A percentile compares a stretch with the other conserved stretches of the same genome.
Conservation (phyloP, 2,888 invertebrate genomes). For the Pammene fasciana region DNA sequence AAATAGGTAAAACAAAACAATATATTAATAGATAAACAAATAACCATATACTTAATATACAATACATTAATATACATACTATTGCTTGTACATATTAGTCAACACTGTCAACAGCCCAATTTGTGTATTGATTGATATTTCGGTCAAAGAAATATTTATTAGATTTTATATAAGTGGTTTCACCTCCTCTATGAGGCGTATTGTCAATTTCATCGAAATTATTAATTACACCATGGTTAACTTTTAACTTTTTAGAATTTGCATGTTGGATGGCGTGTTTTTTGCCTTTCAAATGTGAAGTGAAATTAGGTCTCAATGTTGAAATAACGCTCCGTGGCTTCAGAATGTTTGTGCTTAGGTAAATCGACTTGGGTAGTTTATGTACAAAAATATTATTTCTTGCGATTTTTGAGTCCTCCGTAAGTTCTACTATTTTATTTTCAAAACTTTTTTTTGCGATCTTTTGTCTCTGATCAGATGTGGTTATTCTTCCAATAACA, state of each 20-base stretch:
- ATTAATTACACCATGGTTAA: neutral
- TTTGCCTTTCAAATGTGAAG: neutral
- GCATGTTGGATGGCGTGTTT: neutral
- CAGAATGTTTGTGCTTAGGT: slow-evolving; percentile 1
- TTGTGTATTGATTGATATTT: slow-evolving; percentile 2
- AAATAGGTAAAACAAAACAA: no score
- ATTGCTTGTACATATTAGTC: no score
- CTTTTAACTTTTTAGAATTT: no score
- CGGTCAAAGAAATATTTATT: slow-evolving; percentile 29
- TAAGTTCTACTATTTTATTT: neutral
- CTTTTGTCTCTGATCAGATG: neutral
- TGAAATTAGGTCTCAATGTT: neutral
- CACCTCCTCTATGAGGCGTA: neutral
- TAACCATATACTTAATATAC: no score
- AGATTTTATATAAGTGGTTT: slow-evolving; percentile 1
- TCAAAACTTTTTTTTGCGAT: neutral
- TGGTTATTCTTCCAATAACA: neutral
- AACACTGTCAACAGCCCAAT: slow-evolving; percentile 5
- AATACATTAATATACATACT: no score
- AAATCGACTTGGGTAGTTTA: neutral
- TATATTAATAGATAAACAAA: no score
- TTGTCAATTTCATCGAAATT: neutral
- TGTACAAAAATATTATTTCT: neutral
- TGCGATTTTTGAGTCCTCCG: neutral
- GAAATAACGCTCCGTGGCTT: neutral